Base-by-base conservation (phyloP, 1,140 invertebrate genomes). In the Drosophila saltans region DNA sequence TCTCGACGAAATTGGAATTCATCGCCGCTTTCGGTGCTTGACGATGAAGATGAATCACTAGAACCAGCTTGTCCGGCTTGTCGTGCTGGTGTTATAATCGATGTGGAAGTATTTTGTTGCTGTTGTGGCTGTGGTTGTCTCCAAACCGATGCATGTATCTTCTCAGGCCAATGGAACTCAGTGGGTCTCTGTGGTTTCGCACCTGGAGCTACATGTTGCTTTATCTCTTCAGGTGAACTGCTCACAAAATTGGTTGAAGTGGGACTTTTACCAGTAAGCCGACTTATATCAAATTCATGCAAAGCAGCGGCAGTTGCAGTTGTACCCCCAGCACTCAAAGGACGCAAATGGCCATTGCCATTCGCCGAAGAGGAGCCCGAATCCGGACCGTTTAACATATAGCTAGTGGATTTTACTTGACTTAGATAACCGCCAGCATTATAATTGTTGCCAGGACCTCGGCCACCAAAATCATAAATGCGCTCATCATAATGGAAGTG, bases 261-360 rank as follows among this genome's bases (percentile, higher is more conserved):
- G 58, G 92, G 92, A 80, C 92, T 93, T 69, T 93, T 93, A 30
- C 92, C 92, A 2, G 92, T 93, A 2, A 93, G 76, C 28, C 92
- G 85, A 30, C 81, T 90, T 2, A 93, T 91, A 65, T 93, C 92
- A 40, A 93, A 93, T 58, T 92, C 91, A 11, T 91, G 78, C 56
- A 91, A 70, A 0, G 80, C 82, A 28, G 52, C 62, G 3, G 45
- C 45, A 52, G 45, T 52, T 52, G 45, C 45, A 26, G 21, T 10
- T 26, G 45, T 52, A 3, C 45, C 45, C 10, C 69, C 58, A 1
- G 84, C 83, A 24, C 83, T 88, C 28, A 88, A 57, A 3, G 83
- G 83, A 28, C 83, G 80, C 62, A 72, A n/a, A 10, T 63, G 56
- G 4, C 45, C 55, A 40, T 40, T 2, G 45, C 45, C 76, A 7